Evolutionary conservation across 2,113 vertebrate species (phyloP).

Genomic region (Octodon degus): DNA sequence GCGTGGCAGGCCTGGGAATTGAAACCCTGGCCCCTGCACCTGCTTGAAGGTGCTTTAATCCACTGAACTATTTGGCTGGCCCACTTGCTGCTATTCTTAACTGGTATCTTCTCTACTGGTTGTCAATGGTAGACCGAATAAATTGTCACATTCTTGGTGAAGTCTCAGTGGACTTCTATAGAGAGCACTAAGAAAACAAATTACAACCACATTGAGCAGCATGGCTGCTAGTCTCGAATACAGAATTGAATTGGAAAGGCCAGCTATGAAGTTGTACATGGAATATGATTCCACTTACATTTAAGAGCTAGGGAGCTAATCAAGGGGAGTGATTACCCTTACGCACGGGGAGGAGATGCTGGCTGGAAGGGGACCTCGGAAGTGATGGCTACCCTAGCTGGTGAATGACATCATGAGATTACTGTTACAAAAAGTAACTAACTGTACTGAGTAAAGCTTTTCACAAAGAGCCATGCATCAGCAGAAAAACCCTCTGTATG

Average conservation of each 20-base stretch:
- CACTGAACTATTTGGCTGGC: too few relatives aligned
- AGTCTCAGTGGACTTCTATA: not conserved
- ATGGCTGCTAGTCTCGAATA: not conserved
- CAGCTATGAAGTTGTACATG: not conserved
- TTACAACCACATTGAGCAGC: not conserved
- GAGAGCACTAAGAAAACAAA: not conserved
- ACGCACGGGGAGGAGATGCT: not conserved
- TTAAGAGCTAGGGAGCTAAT: conserved; percentile 47
- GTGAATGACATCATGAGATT: not conserved
- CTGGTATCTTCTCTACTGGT: not conserved
- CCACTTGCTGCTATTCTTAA: not conserved
- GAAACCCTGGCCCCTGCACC: too few relatives aligned
- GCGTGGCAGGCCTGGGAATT: too few relatives aligned
- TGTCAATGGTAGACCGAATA: not conserved
- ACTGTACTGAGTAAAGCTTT: not conserved
- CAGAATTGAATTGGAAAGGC: not conserved
- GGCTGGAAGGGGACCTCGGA: not conserved
- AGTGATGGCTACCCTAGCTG: not conserved
- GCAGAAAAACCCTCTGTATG: not conserved
- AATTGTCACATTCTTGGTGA: not conserved
- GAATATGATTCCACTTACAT: not conserved
- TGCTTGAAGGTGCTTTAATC: too few relatives aligned
- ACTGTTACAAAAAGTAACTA: not conserved
- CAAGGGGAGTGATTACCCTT: not conserved
- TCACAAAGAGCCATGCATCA: conserved; percentile 7